phyloP scores from a whole-genome alignment of 2,888 invertebrate genomes.

The Strigamia maritima region DNA sequence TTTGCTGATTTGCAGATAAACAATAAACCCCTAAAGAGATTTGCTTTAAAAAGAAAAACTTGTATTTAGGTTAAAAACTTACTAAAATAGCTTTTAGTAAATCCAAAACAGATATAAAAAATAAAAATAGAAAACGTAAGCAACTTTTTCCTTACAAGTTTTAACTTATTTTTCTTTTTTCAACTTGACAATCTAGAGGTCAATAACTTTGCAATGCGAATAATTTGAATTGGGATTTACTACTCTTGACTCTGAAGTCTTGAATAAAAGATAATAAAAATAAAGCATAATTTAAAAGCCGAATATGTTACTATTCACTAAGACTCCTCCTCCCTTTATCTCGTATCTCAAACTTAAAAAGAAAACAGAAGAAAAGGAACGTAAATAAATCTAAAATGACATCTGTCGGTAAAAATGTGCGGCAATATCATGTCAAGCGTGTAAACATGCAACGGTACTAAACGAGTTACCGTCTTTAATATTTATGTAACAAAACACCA shows the following conservation, averaged over 20 bases:
- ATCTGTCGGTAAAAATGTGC: background rate
- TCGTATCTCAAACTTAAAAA: background rate
- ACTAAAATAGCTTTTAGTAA: background rate
- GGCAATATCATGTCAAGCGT: background rate
- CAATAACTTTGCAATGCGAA: slow-evolving; percentile 1
- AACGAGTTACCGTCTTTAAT: background rate
- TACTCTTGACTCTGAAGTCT: too few relatives aligned
- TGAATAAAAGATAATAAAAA: background rate
- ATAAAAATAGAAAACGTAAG: background rate
- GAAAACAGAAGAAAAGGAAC: background rate
- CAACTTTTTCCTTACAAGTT: background rate
- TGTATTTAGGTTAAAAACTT: background rate
- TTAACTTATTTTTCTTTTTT: background rate
- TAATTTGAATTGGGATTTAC: background rate
- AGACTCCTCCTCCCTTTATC: background rate
- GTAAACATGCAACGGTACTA: background rate
- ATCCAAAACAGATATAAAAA: background rate
- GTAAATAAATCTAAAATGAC: background rate
- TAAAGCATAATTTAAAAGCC: too few relatives aligned
- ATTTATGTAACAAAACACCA: background rate
- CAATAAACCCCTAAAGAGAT: background rate
- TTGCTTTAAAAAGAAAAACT: background rate
- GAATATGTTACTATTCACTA: too few relatives aligned
- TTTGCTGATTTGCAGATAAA: background rate
- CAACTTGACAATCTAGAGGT: background rate